Percentiles rank a stretch among this genome's conserved stretches.
These are phyloP conservation scores for Tadarida brasiliensis DNA, from an alignment of 2,797 vertebrate species.

Conservation along the genomic window DNA sequence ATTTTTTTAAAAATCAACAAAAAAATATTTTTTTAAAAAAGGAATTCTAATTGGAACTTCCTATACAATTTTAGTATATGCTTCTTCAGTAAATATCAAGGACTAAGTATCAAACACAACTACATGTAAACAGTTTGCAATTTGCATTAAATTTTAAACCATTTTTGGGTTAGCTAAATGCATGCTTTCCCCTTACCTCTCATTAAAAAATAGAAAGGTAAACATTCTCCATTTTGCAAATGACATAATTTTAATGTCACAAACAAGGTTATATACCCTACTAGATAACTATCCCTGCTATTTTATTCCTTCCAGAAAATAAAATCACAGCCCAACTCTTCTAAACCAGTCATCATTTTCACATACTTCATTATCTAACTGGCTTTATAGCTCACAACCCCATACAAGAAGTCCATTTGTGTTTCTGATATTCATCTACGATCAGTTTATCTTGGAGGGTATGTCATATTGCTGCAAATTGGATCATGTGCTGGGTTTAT, in stretches of 20 bases:
- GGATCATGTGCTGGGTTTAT: conserved; percentile 25
- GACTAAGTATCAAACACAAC: conserved; percentile 32
- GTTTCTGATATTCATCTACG: conserved; percentile 58
- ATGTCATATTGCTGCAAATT: conserved; percentile 23
- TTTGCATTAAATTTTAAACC: conserved; percentile 60
- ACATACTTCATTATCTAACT: conserved; percentile 50
- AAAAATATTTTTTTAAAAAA: too few species aligned
- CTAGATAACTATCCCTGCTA: neutral
- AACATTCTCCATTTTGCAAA: conserved; percentile 55
- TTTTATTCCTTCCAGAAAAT: conserved; percentile 41
- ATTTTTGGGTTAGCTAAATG: conserved; percentile 31
- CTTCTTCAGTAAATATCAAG: conserved; percentile 43
- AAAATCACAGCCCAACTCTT: conserved; percentile 48
- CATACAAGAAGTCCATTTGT: conserved; percentile 45
- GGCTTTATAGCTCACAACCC: neutral
- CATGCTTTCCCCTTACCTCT: conserved; percentile 13
- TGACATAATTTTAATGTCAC: conserved; percentile 56
- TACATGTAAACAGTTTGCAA: conserved; percentile 3
- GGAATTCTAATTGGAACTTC: neutral
- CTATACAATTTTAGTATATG: conserved; percentile 37
- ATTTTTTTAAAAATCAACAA: too few species aligned
- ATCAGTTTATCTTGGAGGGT: conserved; percentile 18
- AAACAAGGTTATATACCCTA: conserved; percentile 37
- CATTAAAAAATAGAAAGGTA: conserved; percentile 53
- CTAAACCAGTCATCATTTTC: conserved; percentile 8